Evolutionary conservation across 2,888 invertebrate species (phyloP).

Genomic region (Xylocampa areola): DNA sequence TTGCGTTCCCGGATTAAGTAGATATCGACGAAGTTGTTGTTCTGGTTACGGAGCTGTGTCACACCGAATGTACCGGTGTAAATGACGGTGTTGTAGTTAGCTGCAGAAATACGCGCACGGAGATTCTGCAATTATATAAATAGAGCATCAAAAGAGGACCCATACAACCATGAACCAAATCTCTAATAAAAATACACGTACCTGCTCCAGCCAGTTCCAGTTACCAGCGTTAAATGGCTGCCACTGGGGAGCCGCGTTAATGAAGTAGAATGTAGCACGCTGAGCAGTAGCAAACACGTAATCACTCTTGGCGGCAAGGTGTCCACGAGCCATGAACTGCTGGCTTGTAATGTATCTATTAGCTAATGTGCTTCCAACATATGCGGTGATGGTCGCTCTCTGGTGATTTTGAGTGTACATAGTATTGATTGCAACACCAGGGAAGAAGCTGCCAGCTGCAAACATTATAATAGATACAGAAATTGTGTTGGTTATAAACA

Average conservation of each 20-base stretch:
- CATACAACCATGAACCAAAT: background rate
- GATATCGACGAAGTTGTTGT: conserved; percentile 78
- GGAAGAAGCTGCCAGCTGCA: conserved; percentile 86
- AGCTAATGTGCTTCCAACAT: conserved; percentile 75
- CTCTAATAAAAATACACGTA: conserved; percentile 25
- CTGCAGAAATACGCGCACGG: conserved; percentile 76
- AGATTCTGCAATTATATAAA: conserved; percentile 69
- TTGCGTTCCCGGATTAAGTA: conserved; percentile 77
- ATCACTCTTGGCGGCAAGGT: conserved; percentile 91
- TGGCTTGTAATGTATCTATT: conserved; percentile 82
- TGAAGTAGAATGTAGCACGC: conserved; percentile 90
- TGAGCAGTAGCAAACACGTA: conserved; percentile 90
- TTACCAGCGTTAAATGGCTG: conserved; percentile 90
- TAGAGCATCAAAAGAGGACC: background rate
- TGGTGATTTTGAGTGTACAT: conserved; percentile 80
- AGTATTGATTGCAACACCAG: conserved; percentile 77
- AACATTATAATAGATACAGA: conserved; percentile 11
- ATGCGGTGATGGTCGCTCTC: conserved; percentile 68
- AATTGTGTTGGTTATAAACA: background rate
- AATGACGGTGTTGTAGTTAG: conserved; percentile 79
- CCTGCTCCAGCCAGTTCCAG: conserved; percentile 89
- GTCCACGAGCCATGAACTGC: conserved; percentile 90
- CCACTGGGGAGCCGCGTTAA: conserved; percentile 92
- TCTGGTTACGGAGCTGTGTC: conserved; percentile 86
- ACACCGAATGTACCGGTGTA: conserved; percentile 91